Evolutionary conservation across 2,888 invertebrate genomes (phyloP), one percentile per base, ranked within the genome.

Genomic region (Apotomis betuletana): DNA sequence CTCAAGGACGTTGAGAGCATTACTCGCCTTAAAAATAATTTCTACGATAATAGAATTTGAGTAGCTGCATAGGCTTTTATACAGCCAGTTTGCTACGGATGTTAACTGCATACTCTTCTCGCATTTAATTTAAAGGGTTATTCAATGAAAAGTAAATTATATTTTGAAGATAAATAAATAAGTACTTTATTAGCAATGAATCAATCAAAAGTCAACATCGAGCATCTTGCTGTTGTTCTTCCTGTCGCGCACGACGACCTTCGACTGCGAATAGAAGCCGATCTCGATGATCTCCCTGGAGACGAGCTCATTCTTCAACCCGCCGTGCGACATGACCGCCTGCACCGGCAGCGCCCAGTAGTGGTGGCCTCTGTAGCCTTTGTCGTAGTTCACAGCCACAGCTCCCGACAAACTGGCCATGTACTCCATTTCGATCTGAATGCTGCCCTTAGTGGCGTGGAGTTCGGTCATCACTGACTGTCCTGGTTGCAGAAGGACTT

Each of bases 391-490:
- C 4, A 82, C 68, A 5, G 79, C 78, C 2, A 74, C 68, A 13
- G 60, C 64, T n/a, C 81, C 82, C 5, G 77, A 77, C 3, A 81
- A 52, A 49, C 60, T 76, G 13, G 78, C 80, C 51, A 75, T 74
- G 69, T 78, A 81, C 0, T 79, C 65, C 3, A 81, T 69, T 54
- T 84, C 74, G 3, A 87, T 70, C 4, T 77, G 73, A 67, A 86
- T 78, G 0, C 71, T 72, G 0, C 78, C 80, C 55, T 77, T 78
- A 0, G 80, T 83, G 0, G 83, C 83, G 3, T 74, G 62, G 0
- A 88, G 61, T 36, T 81, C 75, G 0, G 83, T 80, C 0, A 77
- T 62, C 0, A 80, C 81, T 0, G 74, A 71, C 27, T 88, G 83
- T 0, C 77, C 76, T 0, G 87, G 84, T 3, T 78, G 46, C 3